Evolutionary conservation across 1,140 invertebrate species (phyloP).

Genomic region (Nomia melanderi): DNA sequence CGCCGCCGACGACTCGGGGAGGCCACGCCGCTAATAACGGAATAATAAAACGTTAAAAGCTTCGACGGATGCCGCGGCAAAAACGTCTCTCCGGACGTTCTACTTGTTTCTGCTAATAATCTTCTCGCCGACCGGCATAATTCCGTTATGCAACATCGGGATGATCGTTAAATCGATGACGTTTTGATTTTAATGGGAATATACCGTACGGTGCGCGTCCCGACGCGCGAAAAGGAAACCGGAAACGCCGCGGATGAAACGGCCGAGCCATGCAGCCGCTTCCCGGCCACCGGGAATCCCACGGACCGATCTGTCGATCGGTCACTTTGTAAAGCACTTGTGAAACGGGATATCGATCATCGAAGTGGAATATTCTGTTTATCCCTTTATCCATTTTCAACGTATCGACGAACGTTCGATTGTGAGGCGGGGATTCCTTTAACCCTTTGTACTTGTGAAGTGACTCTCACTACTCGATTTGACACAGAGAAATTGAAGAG

Average conservation of each 20-base stretch:
- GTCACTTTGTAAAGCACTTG: no score
- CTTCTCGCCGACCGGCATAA: conserved; percentile 39
- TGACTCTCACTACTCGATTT: no score
- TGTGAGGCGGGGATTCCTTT: no score
- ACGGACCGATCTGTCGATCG: no score
- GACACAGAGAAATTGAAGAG: no score
- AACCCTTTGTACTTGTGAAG: no score
- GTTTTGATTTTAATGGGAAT: conserved; percentile 35
- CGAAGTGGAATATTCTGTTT: no score
- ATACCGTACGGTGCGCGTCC: conserved; percentile 24
- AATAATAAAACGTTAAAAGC: conserved; percentile 9
- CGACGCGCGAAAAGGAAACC: background rate
- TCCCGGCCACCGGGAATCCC: background rate
- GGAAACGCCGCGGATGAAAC: background rate
- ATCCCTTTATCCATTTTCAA: no score
- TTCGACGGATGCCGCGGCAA: conserved; percentile 2
- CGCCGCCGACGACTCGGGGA: no score
- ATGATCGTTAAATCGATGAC: conserved; percentile 24
- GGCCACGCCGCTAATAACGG: conserved; percentile 22
- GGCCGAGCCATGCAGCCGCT: no score
- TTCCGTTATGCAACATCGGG: conserved; percentile 56
- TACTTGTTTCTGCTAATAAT: conserved; percentile 46
- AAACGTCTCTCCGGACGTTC: conserved; percentile 25
- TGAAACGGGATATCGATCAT: no score
- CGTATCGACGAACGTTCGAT: no score